Evolutionary conservation across 2,113 vertebrate species (phyloP).

Genomic region (Grammomys surdaster): DNA sequence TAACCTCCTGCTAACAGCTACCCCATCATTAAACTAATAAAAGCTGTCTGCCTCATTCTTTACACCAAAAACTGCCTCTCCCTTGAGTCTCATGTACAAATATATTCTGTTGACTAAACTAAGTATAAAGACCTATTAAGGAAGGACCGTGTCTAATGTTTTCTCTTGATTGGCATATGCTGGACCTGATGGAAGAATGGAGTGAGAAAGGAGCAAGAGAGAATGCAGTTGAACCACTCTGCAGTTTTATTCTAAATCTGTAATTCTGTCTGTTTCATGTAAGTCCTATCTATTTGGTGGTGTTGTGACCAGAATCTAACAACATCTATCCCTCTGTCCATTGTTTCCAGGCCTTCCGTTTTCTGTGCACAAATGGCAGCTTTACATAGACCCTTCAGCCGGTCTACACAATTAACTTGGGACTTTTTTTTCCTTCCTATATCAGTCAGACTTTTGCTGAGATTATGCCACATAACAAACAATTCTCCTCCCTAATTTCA

Average conservation of each 20-base stretch:
- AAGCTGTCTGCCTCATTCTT: neutral
- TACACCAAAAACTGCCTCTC: conserved; percentile 1
- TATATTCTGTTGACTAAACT: neutral
- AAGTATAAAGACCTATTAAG: neutral
- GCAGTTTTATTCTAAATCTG: neutral
- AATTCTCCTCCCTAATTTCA: neutral
- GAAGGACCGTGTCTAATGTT: neutral
- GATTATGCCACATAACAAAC: conserved; percentile 23
- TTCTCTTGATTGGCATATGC: neutral
- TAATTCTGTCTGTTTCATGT: neutral
- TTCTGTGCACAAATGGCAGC: neutral
- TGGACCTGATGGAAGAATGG: neutral
- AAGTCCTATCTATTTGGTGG: neutral
- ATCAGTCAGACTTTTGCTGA: conserved; percentile 11
- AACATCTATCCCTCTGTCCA: neutral
- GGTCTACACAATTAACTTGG: neutral
- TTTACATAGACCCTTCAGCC: neutral
- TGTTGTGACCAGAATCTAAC: conserved; percentile 43
- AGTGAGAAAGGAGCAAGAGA: neutral
- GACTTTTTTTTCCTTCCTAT: neutral
- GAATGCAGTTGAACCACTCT: neutral
- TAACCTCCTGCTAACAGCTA: conserved; percentile 12
- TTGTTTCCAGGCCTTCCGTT: neutral
- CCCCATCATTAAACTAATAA: neutral
- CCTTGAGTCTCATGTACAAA: neutral